Evolutionary conservation across 2,113 vertebrate species (phyloP), one percentile per base, ranked within the genome.

Genomic region (Bujurquina vittata): DNA sequence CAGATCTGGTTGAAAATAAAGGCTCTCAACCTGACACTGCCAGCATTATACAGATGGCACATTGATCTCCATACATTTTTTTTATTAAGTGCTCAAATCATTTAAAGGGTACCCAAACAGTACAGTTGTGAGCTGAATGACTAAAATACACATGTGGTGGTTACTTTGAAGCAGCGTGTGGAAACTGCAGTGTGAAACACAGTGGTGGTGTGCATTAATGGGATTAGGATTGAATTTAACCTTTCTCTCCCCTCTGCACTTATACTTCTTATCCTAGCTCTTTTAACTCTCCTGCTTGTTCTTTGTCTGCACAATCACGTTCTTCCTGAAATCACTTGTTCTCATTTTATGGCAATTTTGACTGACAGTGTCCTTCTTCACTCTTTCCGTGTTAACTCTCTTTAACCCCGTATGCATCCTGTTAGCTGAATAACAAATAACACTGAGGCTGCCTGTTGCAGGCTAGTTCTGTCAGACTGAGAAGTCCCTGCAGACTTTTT

Each of bases 191-290:
- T 29, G 60, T 80, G 82, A 86, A 91, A 83, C 89, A 84, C 83
- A 89, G 67, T 81, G 60, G 56, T 61, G 69, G 83, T 86, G 77
- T 87, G 85, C 83, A 89, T 94, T 94, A 93, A 95, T 90, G 78
- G 84, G 85, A 93, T 95, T 95, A 94, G 79, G 75, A 93, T 90
- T 61, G 89, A 92, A 88, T 85, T 90, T 84, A 75, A 73, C 72
- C 74, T 84, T 67, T 74, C 75, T 49, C 63, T 63, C 22, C 26
- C 75, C n/a, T 65, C 69, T 3, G 79, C 63, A 60, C 59, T 75
- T 54, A 23, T 29, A 22, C 54, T 80, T 29, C 20, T 74, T 22
- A 63, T 49, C 35, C 20, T 74, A 23, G 49, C 54, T 67, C 18
- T 55, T 49, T 54, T 37, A 10, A 75, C 8, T 59, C 54, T 35